These are phyloP conservation scores for Neopelma chrysocephalum DNA, from an alignment of 2,797 vertebrate genomes.

Conservation along the genomic window DNA sequence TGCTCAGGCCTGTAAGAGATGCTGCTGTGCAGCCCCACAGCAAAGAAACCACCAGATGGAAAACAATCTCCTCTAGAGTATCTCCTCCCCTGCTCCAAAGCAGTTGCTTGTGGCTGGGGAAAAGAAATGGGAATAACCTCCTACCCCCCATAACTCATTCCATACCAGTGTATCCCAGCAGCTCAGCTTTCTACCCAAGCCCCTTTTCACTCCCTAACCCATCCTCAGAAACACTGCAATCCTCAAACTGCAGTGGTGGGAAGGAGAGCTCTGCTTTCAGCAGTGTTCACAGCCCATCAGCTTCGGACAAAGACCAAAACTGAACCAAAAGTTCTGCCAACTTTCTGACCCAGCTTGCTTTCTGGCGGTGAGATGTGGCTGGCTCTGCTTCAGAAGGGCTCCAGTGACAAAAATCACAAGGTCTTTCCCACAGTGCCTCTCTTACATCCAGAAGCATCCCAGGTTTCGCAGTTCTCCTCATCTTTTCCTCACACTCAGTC, in stretches of 20 bases:
- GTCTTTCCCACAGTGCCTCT: neutral
- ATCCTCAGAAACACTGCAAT: neutral
- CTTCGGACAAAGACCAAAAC: neutral
- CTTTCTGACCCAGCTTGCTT: neutral
- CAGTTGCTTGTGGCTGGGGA: neutral
- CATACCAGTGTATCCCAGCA: neutral
- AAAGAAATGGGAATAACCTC: neutral
- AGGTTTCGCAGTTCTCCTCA: neutral
- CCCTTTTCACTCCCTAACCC: neutral
- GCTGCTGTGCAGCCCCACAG: neutral
- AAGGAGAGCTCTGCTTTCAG: neutral
- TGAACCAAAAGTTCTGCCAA: neutral
- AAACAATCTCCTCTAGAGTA: neutral
- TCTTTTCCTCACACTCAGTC: neutral
- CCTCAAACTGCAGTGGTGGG: neutral
- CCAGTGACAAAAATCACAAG: neutral
- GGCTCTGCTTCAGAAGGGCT: neutral
- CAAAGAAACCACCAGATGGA: neutral
- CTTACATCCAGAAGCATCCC: neutral
- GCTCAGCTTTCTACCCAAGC: neutral
- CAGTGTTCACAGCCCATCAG: neutral
- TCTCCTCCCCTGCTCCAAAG: neutral
- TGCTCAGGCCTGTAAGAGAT: neutral
- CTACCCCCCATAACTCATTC: rapidly evolving
- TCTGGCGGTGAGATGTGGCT: neutral